Evolutionary conservation across 2,888 invertebrate genomes (phyloP).

Genomic region (Caenorhabditis sp.): DNA sequence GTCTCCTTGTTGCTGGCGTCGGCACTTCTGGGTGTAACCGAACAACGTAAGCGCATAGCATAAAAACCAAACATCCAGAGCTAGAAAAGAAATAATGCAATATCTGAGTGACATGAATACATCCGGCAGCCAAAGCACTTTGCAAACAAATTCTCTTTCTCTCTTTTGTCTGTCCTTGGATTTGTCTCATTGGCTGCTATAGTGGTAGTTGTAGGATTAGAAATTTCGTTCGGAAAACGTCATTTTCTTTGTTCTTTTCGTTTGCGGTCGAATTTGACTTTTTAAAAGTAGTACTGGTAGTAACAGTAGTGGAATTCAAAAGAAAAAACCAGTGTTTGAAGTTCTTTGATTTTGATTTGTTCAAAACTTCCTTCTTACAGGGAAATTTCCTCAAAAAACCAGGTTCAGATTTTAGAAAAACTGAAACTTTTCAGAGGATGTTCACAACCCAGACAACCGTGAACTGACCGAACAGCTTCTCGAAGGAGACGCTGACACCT

Average conservation of each 20-base stretch:
- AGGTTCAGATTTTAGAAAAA: too few species aligned
- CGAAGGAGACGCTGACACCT: too few species aligned
- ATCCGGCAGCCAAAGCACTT: conserved; percentile 35
- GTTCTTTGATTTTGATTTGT: too few species aligned
- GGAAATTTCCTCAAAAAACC: too few species aligned
- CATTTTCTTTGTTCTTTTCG: neutral
- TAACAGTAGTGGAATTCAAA: too few species aligned
- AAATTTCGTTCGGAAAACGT: neutral
- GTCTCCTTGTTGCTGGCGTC: neutral
- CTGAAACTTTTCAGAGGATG: conserved; percentile 17
- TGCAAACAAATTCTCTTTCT: conserved; percentile 43
- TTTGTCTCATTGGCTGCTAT: neutral
- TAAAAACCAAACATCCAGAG: too few species aligned
- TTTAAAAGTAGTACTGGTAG: too few species aligned
- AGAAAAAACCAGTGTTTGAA: too few species aligned
- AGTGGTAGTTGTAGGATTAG: neutral
- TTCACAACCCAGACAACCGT: neutral
- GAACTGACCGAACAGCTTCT: conserved; percentile 22
- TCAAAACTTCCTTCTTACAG: too few species aligned
- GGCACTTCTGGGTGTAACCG: neutral
- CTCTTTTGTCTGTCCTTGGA: conserved; percentile 23
- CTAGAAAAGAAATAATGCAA: too few species aligned
- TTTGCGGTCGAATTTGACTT: too few species aligned
- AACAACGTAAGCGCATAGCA: conserved; percentile 33
- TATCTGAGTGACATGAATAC: conserved; percentile 53